Evolutionary conservation across 1,140 invertebrate genomes (phyloP).

Genomic region (Nymphalis io): DNA sequence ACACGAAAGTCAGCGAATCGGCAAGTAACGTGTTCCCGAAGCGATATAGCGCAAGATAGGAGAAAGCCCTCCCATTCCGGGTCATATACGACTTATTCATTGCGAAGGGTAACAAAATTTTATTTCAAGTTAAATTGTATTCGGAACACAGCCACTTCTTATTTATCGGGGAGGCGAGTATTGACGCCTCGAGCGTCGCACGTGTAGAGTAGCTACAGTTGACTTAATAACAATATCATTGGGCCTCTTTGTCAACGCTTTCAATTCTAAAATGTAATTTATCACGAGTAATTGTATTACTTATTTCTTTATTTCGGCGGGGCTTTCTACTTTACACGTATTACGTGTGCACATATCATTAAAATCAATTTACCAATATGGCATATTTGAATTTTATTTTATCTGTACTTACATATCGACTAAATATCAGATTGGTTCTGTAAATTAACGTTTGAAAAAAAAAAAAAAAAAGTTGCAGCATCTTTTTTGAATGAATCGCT

Average conservation of each 20-base stretch:
- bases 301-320: constrained; percentile 31
- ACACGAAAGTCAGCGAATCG: constrained; percentile 65
- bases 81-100: constrained; percentile 70
- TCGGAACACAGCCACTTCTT: constrained; percentile 67
- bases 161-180: constrained; percentile 61
- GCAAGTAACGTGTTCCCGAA: constrained; percentile 63
- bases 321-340: constrained; percentile 12
- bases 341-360: neutral
- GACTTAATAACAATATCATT: constrained; percentile 57
- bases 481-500: too few species aligned
- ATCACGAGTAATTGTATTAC: constrained; percentile 31
- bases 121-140: constrained; percentile 78
- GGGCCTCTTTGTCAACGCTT: constrained; percentile 49
- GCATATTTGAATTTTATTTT: neutral
- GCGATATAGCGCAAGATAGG: constrained; percentile 64
- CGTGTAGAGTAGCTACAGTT: constrained; percentile 29
- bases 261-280: constrained; percentile 51
- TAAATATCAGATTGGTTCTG: too few species aligned
- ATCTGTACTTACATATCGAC: too few species aligned
- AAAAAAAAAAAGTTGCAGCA: too few species aligned
- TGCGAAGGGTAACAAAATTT: constrained; percentile 70
- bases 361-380: neutral
- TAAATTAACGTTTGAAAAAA: too few species aligned
- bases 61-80: constrained; percentile 57
- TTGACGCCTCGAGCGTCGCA: constrained; percentile 42